phyloP scores from a whole-genome alignment of 2,113 vertebrate species.

The Potamarius usumacintae region DNA sequence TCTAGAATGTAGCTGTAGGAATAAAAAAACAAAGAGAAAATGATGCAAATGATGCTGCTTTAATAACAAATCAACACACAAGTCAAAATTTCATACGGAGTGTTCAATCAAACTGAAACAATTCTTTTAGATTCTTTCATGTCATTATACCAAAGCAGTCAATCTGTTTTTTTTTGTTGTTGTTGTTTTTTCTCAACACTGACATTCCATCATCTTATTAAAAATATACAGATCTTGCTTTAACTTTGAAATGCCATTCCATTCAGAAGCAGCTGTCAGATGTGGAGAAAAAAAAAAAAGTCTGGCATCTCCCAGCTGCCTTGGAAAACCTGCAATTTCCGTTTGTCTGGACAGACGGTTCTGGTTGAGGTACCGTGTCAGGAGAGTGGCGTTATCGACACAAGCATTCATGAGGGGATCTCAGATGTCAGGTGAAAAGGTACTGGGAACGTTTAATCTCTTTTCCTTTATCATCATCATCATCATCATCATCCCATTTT shows the following conservation, averaged over 20 bases:
- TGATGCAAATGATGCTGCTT: background rate
- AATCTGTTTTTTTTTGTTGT: background rate
- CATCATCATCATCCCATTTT: background rate
- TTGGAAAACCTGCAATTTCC: constrained; percentile 30
- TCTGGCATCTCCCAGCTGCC: constrained; percentile 8
- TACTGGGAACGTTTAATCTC: background rate
- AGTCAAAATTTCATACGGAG: background rate
- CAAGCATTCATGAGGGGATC: background rate
- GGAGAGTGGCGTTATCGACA: background rate
- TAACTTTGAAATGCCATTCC: background rate
- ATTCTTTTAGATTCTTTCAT: constrained; percentile 3
- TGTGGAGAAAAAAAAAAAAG: background rate
- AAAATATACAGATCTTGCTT: constrained; percentile 10
- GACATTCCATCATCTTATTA: background rate
- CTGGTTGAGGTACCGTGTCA: constrained; percentile 6
- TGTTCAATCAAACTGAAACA: constrained; percentile 6
- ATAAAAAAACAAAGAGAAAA: background rate
- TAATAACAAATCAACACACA: background rate
- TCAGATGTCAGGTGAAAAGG: background rate
- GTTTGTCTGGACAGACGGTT: background rate
- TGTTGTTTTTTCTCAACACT: background rate
- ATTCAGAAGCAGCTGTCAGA: constrained; percentile 40
- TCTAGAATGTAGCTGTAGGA: background rate
- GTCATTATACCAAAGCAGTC: background rate
- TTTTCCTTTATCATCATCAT: background rate